Base-by-base conservation (phyloP, 2,888 invertebrate species). In the Dolomedes plantarius region DNA sequence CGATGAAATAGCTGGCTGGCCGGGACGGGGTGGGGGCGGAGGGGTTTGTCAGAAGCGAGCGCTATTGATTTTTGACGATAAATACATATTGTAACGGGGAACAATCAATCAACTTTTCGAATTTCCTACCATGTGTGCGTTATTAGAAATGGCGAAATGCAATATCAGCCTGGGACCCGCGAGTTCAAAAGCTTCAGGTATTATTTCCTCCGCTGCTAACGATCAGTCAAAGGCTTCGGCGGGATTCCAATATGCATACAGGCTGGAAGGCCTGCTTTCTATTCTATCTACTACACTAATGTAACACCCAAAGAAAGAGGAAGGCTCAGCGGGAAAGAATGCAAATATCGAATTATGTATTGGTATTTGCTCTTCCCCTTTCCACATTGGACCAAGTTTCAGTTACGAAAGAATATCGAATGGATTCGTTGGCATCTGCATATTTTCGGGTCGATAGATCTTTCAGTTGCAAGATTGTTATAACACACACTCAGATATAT, bases 41-140 rank as follows among this genome's bases (percentile, higher is more conserved):
- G 19, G 39, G 46, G 73, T 78, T 78, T 78, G 85, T 85, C 77
- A 77, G 83, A 62, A 79, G 74, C 69, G 74, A 64, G 68, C 73
- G 78, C 28, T 86, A 86, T 86, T 72, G 86, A 86, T 86, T 86
- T 78, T 76, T 65, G 78, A 79, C 86, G 86, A 86, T 86, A 86
- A 86, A 86, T 86, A 86, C 86, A 86, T 86, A 86, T 86, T 86
- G 86, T 86, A 80, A 80, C 86, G 46, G 76, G 86, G 71, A 72
- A 80, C 86, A 76, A 86, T 86, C 86, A 80, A 86, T 86, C 86
- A 86, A 79, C 86, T 86, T 86, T 86, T 86, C 77, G 79, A 86
- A 86, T 86, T 80, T 80, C 86, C 80, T 76, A 74, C 79, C 75
- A 72, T 73, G 71, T 86, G 80, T 86, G 69, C 76, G 79, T 86